Evolutionary conservation across 2,113 vertebrate genomes (phyloP).

Genomic region (Gymnarchus niloticus): DNA sequence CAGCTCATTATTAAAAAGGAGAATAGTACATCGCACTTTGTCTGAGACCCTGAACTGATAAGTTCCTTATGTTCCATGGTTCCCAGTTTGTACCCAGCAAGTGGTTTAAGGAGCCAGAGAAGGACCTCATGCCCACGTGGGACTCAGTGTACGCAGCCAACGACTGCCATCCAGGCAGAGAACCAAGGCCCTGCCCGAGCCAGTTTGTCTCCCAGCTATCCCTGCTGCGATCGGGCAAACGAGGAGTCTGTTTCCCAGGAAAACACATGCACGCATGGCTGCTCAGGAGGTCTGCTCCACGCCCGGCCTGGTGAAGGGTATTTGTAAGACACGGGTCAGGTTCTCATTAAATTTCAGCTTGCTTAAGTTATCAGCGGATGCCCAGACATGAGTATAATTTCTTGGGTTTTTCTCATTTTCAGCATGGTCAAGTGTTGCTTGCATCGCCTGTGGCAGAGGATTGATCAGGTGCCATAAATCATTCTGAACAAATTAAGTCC

Average conservation of each 20-base stretch:
- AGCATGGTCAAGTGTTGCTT: neutral
- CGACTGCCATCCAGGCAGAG: neutral
- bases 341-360: slow-evolving; percentile 6
- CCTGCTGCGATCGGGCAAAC: neutral
- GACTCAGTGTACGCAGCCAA: neutral
- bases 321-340: slow-evolving; percentile 6
- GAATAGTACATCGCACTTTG: neutral
- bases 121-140: neutral
- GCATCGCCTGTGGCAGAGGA: neutral
- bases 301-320: neutral
- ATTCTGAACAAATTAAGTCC: slow-evolving; percentile 14
- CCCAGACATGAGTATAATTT: neutral
- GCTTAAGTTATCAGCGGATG: slow-evolving; percentile 4
- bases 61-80: neutral
- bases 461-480: slow-evolving; percentile 19
- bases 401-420: neutral
- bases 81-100: neutral
- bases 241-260: neutral
- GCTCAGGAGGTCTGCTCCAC: neutral
- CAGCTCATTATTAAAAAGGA: neutral
- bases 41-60: neutral
- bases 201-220: neutral
- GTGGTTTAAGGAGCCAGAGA: neutral
- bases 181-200: neutral
- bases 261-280: neutral